A percentile compares a stretch with the other conserved stretches of the same genome.
These are phyloP conservation scores for Brachionus calyciflorus DNA, from an alignment of 1,140 invertebrate species.

Conservation along the genomic window DNA sequence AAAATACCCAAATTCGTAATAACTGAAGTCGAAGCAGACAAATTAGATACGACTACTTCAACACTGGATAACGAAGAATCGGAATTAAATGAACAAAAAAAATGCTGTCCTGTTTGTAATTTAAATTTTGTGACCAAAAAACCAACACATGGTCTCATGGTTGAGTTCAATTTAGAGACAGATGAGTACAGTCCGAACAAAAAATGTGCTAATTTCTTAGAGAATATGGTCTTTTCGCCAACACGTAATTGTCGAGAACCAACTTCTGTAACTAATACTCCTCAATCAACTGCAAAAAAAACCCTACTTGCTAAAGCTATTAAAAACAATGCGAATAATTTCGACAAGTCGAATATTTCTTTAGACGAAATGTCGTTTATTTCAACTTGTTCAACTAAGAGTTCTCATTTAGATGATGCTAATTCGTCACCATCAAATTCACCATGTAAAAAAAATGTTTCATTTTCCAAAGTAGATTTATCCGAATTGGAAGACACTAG, in stretches of 20 bases:
- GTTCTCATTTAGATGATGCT: neutral
- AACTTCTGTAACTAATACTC: slow-evolving; percentile 1
- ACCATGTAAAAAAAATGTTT: neutral
- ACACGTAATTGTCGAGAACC: neutral
- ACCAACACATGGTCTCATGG: neutral
- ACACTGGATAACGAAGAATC: neutral
- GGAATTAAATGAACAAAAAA: neutral
- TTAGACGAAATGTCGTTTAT: neutral
- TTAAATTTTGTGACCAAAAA: neutral
- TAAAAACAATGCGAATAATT: slow-evolving; percentile 3
- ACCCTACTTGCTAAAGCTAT: slow-evolving; percentile 41
- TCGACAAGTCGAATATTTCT: slow-evolving; percentile 16
- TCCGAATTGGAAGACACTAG: neutral
- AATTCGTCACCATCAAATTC: slow-evolving; percentile 11
- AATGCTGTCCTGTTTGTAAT: neutral
- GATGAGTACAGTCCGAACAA: slow-evolving; percentile 26
- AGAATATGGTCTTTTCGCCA: neutral
- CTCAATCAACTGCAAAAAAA: slow-evolving; percentile 32
- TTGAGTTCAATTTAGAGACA: slow-evolving; percentile 1
- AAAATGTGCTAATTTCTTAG: slow-evolving; percentile 27
- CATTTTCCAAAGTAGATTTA: neutral
- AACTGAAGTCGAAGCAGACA: neutral
- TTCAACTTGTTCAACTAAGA: neutral
- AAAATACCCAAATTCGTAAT: neutral
- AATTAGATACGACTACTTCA: neutral